Conservation (phyloP, 2,113 vertebrate species). For the Calyptomena viridis region DNA sequence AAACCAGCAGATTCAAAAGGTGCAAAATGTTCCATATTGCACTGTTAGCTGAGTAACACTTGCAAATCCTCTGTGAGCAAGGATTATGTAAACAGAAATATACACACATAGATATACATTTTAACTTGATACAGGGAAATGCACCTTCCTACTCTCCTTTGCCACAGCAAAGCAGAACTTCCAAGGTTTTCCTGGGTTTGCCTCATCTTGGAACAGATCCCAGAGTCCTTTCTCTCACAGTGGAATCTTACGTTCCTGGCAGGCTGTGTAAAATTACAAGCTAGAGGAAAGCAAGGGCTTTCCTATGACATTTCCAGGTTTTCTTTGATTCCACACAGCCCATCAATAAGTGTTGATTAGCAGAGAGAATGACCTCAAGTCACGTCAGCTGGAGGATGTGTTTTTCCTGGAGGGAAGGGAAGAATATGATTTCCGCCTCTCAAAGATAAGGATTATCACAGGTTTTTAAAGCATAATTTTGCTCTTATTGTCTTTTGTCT, state of each 20-base stretch:
- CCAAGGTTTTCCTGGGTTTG: not conserved
- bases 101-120: fast-evolving
- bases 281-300: slow-evolving; percentile 41
- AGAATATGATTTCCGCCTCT: not conserved
- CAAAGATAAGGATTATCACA: slow-evolving; percentile 1
- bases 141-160: not conserved
- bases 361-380: slow-evolving; percentile 18
- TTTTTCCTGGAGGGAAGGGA: slow-evolving; percentile 39
- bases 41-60: not conserved
- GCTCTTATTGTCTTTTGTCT: not conserved
- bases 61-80: not conserved
- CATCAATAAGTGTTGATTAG: slow-evolving; percentile 51
- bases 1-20: not conserved
- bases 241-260: not conserved
- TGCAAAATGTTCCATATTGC: not conserved
- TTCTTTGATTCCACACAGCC: slow-evolving; percentile 47
- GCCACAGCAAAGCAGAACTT: not conserved
- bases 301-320: slow-evolving; percentile 66
- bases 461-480: not conserved
- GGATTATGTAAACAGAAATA: not conserved
- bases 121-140: not conserved
- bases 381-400: slow-evolving; percentile 37
- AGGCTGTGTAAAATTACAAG: not conserved
- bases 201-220: not conserved
- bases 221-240: not conserved